Conservation (phyloP, 1,140 invertebrate species). For the Bactericera cockerelli region DNA sequence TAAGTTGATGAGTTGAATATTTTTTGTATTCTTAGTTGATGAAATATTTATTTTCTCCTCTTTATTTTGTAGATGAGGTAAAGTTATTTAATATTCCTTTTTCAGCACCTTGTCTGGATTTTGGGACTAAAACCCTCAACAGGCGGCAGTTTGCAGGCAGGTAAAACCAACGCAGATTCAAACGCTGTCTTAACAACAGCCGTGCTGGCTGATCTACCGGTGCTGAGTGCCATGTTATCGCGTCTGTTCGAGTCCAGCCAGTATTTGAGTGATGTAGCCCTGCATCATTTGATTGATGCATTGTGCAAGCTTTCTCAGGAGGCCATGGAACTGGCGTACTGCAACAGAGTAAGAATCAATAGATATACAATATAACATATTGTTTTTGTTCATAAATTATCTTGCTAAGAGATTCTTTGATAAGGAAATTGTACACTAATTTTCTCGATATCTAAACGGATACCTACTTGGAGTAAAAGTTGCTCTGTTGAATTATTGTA, state of each 20-base stretch:
- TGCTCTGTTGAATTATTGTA: too few relatives aligned
- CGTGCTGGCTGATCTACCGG: conserved; percentile 89
- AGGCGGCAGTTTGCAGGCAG: conserved; percentile 76
- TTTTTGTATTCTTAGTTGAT: too few relatives aligned
- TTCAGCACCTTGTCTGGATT: conserved; percentile 91
- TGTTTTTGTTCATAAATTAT: conserved; percentile 9
- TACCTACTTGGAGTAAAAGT: too few relatives aligned
- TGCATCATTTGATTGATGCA: conserved; percentile 93
- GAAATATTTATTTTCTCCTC: too few relatives aligned
- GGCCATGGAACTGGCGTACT: conserved; percentile 92
- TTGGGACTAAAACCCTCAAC: conserved; percentile 87
- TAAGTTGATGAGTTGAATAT: too few relatives aligned
- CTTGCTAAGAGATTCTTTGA: conserved; percentile 1
- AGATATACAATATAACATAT: too few relatives aligned
- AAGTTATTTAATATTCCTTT: too few relatives aligned
- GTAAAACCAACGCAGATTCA: conserved; percentile 46
- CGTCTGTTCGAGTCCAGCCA: conserved; percentile 88
- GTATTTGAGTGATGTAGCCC: conserved; percentile 80
- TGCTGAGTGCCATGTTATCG: conserved; percentile 81
- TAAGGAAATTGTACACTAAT: too few relatives aligned
- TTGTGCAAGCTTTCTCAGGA: conserved; percentile 91
- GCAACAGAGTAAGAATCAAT: conserved; percentile 66
- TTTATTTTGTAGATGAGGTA: too few relatives aligned
- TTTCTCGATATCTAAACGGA: too few relatives aligned
- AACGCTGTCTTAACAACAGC: conserved; percentile 90